Evolutionary conservation across 2,113 vertebrate species (phyloP).

Genomic region (Laticauda colubrina): DNA sequence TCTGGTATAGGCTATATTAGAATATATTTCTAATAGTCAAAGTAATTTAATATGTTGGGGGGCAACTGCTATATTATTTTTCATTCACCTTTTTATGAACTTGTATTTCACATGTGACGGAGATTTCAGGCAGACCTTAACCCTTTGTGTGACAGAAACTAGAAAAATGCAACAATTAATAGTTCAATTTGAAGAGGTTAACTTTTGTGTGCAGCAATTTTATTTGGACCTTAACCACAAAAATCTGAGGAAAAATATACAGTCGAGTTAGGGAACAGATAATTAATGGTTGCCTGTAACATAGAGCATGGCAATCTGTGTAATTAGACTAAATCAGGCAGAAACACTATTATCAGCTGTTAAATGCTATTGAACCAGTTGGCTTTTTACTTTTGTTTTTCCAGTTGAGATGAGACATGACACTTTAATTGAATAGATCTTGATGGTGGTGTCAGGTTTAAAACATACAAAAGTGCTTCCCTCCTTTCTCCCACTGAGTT

Average conservation of each 20-base stretch:
- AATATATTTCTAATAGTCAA: background rate
- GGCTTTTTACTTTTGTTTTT: conserved; percentile 66
- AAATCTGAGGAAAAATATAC: conserved; percentile 49
- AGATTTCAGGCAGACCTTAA: conserved; percentile 2
- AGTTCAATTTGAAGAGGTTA: conserved; percentile 14
- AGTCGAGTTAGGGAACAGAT: conserved; percentile 59
- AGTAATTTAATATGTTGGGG: background rate
- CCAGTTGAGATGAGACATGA: conserved; percentile 60
- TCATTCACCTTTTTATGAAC: conserved; percentile 17
- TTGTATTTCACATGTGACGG: background rate
- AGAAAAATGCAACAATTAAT: conserved; percentile 12
- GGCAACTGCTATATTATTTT: conserved; percentile 8
- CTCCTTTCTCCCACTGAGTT: conserved; percentile 41
- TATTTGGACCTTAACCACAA: conserved; percentile 52
- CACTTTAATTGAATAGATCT: conserved; percentile 63
- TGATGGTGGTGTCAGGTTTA: conserved; percentile 58
- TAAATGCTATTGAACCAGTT: conserved; percentile 60
- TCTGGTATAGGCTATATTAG: background rate
- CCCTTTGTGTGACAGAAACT: conserved; percentile 5
- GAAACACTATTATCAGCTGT: conserved; percentile 69
- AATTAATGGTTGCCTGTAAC: conserved; percentile 69
- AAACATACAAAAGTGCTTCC: conserved; percentile 51
- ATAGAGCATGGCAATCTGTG: conserved; percentile 51
- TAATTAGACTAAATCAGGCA: conserved; percentile 67
- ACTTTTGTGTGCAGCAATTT: conserved; percentile 5